These are phyloP conservation scores for Pteromalus puparum DNA, from an alignment of 1,140 invertebrate genomes.

Conservation along the genomic window DNA sequence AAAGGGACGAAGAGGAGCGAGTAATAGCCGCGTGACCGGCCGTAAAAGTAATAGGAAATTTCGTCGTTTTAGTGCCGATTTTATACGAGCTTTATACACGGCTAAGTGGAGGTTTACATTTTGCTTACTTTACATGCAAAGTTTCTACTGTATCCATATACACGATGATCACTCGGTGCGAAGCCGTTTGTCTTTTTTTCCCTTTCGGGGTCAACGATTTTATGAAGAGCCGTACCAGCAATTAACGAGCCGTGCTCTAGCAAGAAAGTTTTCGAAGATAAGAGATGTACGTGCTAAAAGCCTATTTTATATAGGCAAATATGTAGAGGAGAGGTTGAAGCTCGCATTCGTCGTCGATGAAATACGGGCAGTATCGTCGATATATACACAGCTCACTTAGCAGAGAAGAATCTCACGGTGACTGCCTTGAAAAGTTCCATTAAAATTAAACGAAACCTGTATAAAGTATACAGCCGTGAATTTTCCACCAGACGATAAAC, in stretches of 20 bases:
- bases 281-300: not conserved
- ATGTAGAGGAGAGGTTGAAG: not conserved
- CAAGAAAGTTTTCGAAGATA: not conserved
- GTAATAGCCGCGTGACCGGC: not conserved
- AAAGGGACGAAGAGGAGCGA: constrained; percentile 15
- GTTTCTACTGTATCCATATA: not conserved
- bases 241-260: too few relatives aligned
- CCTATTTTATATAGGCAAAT: not conserved
- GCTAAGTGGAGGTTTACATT: not conserved
- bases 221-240: not conserved
- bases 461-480: not conserved
- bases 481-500: not conserved
- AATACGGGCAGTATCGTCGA: not conserved
- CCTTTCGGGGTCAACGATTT: not conserved
- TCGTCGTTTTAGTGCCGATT: constrained; percentile 18
- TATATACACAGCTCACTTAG: not conserved
- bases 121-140: not conserved
- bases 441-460: not conserved
- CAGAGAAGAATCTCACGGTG: not conserved
- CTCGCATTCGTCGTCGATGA: not conserved
- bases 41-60: constrained; percentile 36
- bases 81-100: constrained; percentile 15
- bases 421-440: not conserved
- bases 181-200: constrained; percentile 1
- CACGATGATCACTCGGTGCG: not conserved